Evolutionary conservation across 1,140 invertebrate genomes (phyloP), one percentile per base, ranked within the genome.

Genomic region (Listronotus oregonensis): DNA sequence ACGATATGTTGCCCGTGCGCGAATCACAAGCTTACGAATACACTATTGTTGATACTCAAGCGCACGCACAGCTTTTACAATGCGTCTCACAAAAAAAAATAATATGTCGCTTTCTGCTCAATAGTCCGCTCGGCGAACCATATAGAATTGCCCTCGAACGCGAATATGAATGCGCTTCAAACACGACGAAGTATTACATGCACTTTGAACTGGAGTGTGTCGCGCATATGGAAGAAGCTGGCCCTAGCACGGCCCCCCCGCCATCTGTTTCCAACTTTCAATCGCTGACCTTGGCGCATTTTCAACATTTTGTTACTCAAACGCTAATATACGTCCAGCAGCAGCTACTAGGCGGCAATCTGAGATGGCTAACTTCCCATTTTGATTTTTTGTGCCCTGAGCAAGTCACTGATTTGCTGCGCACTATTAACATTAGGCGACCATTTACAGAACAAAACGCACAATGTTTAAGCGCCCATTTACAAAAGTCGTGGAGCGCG

Each of bases 111-210:
- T 34, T 34, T 34, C 5, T 34, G 9, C 5, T 34, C 9, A 5
- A 5, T 9, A 34, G 32, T 9, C 6, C 42, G 12, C 42, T 12
- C 6, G 6, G 6, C 6, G 42, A 43, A 43, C 6, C 6, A 7
- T 12, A 43, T 6, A 6, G 42, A 43, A 43, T 43, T 7, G 42
- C 42, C 6, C 6, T 43, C 12, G 42, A 43, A 43, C 6, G 42
- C 42, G 42, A 43, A 43, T 43, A 43, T 43, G 42, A 43, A 7
- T 43, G 12, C 42, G 12, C 6, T 43, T 43, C 42, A 7, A 12
- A 43, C 12, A 43, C 42, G 42, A 43, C 42, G 42, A 43, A 12
- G 42, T 43, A 43, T 12, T 43, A 43, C 12, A 43, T 43, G 42
- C 42, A 43, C 12, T 43, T 43, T 6, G 42, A 43, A 12, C 12